phyloP scores from a whole-genome alignment of 2,888 invertebrate genomes.

The Stictocephala bisonia region DNA sequence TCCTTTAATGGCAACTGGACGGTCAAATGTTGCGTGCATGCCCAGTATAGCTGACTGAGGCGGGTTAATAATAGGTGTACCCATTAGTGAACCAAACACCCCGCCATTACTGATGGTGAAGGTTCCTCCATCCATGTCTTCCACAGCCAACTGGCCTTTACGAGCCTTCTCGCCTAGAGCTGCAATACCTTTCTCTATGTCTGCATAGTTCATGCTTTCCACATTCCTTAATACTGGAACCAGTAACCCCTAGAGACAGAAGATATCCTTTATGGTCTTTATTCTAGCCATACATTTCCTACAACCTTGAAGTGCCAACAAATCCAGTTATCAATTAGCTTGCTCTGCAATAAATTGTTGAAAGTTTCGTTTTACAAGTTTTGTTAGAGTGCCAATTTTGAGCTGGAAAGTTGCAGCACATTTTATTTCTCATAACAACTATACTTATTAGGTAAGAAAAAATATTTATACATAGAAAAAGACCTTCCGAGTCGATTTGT shows the following conservation, averaged over 20 bases:
- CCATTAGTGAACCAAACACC: conserved; percentile 96
- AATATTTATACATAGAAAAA: too few species aligned
- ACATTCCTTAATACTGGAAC: conserved; percentile 97
- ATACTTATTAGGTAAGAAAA: too few species aligned
- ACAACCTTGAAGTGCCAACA: too few species aligned
- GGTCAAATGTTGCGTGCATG: conserved; percentile 97
- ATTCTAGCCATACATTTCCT: too few species aligned
- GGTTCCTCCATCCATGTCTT: conserved; percentile 99
- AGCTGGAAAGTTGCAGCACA: too few species aligned
- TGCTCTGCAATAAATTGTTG: too few species aligned
- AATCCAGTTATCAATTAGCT: too few species aligned
- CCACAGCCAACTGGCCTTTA: conserved; percentile 88
- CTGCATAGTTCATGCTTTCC: conserved; percentile 94
- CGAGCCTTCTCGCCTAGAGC: conserved; percentile 94
- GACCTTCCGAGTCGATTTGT: too few species aligned
- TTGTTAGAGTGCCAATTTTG: too few species aligned
- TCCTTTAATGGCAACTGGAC: conserved; percentile 95
- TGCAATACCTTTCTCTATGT: conserved; percentile 91
- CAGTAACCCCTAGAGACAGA: conserved; percentile 79
- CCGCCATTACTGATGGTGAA: conserved; percentile 99
- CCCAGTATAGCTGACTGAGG: conserved; percentile 99
- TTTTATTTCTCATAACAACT: too few species aligned
- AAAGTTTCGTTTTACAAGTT: too few species aligned
- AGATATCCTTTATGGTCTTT: too few species aligned
- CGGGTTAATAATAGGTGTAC: conserved; percentile 99